Base-by-base conservation (phyloP, 2,113 vertebrate species). In the Centropus unirufus region DNA sequence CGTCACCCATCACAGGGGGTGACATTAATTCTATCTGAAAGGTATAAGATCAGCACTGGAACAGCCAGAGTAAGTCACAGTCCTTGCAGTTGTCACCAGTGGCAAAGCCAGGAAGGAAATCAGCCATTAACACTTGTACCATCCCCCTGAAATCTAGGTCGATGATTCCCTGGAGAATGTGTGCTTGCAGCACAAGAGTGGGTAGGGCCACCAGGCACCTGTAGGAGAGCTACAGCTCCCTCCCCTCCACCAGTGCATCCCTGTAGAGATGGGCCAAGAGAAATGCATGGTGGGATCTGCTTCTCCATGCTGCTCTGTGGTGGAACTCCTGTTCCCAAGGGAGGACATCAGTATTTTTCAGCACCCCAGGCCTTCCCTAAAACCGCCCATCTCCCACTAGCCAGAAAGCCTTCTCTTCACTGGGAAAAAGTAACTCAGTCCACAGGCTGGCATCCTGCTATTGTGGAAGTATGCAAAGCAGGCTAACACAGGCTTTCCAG, bases 371-470 rank as follows among this genome's bases (percentile, higher is more conserved):
- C 39, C 42, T 67, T 40, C 21, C 51, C 42, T 63, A 83, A 88
- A 46, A 21, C 72, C 63, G 9, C 29, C 47, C 23, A 59, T 51
- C 4, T 14, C 47, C 55, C 18, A 1, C 74, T 10, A 81, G 44
- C 7, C 82, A 52, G 44, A 36, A 74, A 75, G 3, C 10, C 30
- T 84, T 59, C 69, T 83, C 42, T 24, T 63, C 74, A 15, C 42
- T 52, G 23, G 12, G 39, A 76, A 47, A 80, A 66, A 66, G 42
- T 81, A 83, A 29, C 74, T 84, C 91, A 95, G 84, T 90, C 93
- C 79, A 90, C 82, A 83, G 72, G 68, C 22, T 95, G 93, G 93
- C 92, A 90, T 29, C 72, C 90, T 58, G 85, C 68, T 94, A 67
- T 74, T 63, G 54, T 79, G 67, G 68, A 91, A 61, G 46, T 78